These are phyloP conservation scores for Charanyca ferruginea DNA, from an alignment of 2,888 invertebrate genomes.

Conservation along the genomic window DNA sequence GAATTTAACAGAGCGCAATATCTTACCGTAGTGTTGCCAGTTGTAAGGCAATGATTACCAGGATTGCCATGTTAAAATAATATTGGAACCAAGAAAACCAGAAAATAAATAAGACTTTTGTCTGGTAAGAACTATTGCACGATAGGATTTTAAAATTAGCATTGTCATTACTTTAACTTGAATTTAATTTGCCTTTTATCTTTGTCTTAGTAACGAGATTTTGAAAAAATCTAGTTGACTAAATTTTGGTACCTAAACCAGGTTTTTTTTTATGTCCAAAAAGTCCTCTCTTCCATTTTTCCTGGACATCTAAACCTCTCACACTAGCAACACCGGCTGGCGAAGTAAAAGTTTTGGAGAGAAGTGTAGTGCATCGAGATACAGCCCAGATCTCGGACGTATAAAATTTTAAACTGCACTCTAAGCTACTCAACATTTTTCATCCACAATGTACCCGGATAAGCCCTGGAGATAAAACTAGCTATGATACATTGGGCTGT, in stretches of 20 bases:
- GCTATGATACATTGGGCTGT: conserved; percentile 65
- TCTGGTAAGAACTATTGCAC: background rate
- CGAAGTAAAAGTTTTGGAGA: conserved; percentile 71
- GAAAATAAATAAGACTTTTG: background rate
- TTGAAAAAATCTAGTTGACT: too few species aligned
- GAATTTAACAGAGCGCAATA: conserved; percentile 73
- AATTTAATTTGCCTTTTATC: background rate
- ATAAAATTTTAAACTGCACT: conserved; percentile 72
- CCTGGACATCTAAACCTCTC: background rate
- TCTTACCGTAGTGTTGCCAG: conserved; percentile 63
- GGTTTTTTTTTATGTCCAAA: too few species aligned
- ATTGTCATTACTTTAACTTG: background rate
- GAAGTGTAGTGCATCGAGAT: conserved; percentile 71
- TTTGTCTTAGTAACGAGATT: too few species aligned
- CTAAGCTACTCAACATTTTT: conserved; percentile 69
- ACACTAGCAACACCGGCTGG: conserved; percentile 50
- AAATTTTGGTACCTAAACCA: too few species aligned
- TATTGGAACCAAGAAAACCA: background rate
- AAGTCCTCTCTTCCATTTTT: background rate
- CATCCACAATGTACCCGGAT: conserved; percentile 66
- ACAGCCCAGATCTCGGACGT: conserved; percentile 65
- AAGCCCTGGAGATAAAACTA: conserved; percentile 65
- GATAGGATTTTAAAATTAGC: too few species aligned
- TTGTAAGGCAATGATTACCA: conserved; percentile 2
- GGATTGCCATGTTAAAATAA: conserved; percentile 33